These are phyloP conservation scores for Labeo catla DNA, from an alignment of 2,113 vertebrate genomes.

Conservation along the genomic window DNA sequence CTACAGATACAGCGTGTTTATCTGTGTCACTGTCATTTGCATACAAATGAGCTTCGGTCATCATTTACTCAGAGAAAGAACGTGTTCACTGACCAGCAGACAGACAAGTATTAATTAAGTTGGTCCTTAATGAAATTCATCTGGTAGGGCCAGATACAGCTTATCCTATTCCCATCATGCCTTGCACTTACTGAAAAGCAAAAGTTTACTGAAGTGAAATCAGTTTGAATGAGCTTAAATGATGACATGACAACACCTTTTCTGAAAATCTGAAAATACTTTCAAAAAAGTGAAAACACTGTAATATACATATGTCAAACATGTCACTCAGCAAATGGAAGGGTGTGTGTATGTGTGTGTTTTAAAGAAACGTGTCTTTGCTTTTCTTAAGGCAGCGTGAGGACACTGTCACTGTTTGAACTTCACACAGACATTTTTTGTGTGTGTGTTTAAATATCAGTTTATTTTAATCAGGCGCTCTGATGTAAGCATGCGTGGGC, in stretches of 20 bases:
- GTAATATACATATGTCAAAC: not conserved
- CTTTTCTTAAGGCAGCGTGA: not conserved
- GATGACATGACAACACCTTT: not conserved
- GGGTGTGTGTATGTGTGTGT: not conserved
- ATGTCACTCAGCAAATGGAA: not conserved
- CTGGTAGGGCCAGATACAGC: not conserved
- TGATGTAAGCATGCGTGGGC: slow-evolving; percentile 4
- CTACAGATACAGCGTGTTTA: slow-evolving; percentile 64
- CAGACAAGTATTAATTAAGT: slow-evolving; percentile 9
- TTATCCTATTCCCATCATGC: not conserved
- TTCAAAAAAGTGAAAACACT: not conserved
- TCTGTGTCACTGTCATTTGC: slow-evolving; percentile 65
- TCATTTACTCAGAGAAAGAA: not conserved
- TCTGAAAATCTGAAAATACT: not conserved
- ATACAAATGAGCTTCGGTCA: slow-evolving; percentile 68
- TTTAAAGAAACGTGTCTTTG: not conserved
- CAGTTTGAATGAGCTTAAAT: not conserved
- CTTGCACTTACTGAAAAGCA: not conserved
- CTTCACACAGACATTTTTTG: not conserved
- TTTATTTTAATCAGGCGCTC: not conserved
- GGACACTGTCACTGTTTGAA: not conserved
- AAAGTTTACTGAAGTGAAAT: not conserved
- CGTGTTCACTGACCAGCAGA: not conserved
- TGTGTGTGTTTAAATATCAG: not conserved
- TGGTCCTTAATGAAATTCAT: slow-evolving; percentile 22